Evolutionary conservation across 2,113 vertebrate species (phyloP).

Genomic region (Nematolebias whitei): DNA sequence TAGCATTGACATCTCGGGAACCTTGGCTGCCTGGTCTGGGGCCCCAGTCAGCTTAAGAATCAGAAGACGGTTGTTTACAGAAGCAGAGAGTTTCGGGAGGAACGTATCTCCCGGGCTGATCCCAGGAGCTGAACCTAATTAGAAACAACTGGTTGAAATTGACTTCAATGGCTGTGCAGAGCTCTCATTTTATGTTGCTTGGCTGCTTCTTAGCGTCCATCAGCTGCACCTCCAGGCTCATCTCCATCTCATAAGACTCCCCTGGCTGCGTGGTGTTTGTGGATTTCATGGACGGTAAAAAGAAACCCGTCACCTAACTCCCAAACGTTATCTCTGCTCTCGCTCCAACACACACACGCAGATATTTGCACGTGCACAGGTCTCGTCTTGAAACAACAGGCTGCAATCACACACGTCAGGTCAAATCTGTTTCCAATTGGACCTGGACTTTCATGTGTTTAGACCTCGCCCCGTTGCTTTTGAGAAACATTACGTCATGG

Average conservation of each 20-base stretch:
- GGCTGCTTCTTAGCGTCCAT: constrained; percentile 71
- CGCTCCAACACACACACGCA: not conserved
- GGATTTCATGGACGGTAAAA: constrained; percentile 68
- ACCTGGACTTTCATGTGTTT: constrained; percentile 67
- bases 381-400: constrained; percentile 66
- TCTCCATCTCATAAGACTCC: constrained; percentile 69
- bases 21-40: constrained; percentile 52
- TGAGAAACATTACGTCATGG: constrained; percentile 77
- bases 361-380: constrained; percentile 22
- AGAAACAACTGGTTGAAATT: constrained; percentile 80
- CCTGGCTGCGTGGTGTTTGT: constrained; percentile 50
- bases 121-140: constrained; percentile 80
- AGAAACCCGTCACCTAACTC: constrained; percentile 57
- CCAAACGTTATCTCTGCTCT: constrained; percentile 27
- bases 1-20: constrained; percentile 54
- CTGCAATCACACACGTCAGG: constrained; percentile 69
- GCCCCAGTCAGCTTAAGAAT: constrained; percentile 67
- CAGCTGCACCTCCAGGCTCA: constrained; percentile 74
- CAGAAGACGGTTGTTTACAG: constrained; percentile 79
- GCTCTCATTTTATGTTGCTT: constrained; percentile 79
- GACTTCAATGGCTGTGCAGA: constrained; percentile 73
- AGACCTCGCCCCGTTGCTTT: constrained; percentile 62
- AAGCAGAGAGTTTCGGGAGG: constrained; percentile 79
- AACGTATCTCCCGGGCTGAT: constrained; percentile 79
- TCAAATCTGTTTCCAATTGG: constrained; percentile 77